phyloP scores from a whole-genome alignment of 2,797 vertebrate genomes.

The Danionella dracula region DNA sequence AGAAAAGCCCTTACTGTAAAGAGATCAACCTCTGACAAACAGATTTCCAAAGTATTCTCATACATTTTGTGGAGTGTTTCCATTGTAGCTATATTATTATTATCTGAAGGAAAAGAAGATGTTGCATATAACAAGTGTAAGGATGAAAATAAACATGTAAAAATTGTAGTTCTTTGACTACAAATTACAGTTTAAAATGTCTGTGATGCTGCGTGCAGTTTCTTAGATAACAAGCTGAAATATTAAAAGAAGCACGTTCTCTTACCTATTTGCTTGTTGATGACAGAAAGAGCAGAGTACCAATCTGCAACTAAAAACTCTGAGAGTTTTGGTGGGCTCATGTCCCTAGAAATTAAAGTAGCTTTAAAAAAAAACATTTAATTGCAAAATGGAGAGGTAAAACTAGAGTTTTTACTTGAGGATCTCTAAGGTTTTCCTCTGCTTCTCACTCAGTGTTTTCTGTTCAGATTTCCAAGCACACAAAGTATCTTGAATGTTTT shows the following conservation, averaged over 20 bases:
- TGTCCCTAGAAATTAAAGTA: constrained; percentile 64
- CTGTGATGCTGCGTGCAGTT: too few relatives aligned
- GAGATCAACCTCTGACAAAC: constrained; percentile 53
- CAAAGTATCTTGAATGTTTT: constrained; percentile 51
- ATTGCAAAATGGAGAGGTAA: not conserved
- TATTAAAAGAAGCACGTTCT: too few relatives aligned
- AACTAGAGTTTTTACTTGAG: constrained; percentile 28
- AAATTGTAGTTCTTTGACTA: too few relatives aligned
- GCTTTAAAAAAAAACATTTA: too few relatives aligned
- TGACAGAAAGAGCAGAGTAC: constrained; percentile 60
- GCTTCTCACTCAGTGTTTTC: constrained; percentile 45
- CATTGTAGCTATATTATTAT: constrained; percentile 53
- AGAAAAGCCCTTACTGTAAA: constrained; percentile 64
- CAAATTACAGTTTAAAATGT: too few relatives aligned
- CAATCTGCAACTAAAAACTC: constrained; percentile 65
- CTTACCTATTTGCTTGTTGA: constrained; percentile 76
- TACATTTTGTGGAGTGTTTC: constrained; percentile 54
- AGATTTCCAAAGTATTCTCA: constrained; percentile 63
- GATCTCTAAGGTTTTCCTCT: constrained; percentile 51
- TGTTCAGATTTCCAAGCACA: constrained; percentile 60
- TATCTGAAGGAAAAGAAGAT: constrained; percentile 43
- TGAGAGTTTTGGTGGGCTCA: constrained; percentile 68
- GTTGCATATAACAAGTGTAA: not conserved
- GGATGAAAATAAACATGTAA: not conserved
- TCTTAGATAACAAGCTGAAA: too few relatives aligned